These are phyloP conservation scores for Pristionchus fissidentatus DNA, from an alignment of 2,888 invertebrate genomes.

Conservation along the genomic window DNA sequence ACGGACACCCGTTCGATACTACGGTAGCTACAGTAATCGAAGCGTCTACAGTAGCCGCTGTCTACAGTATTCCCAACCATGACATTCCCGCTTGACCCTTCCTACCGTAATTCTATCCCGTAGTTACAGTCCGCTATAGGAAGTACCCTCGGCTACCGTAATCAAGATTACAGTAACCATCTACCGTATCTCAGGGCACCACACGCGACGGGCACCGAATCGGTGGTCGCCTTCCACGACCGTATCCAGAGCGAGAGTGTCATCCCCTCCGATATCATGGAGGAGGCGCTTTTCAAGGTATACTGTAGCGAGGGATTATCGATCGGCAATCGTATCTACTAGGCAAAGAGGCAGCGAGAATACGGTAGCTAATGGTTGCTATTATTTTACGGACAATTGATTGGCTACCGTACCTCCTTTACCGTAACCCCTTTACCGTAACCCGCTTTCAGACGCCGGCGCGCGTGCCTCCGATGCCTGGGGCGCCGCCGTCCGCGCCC, in stretches of 20 bases:
- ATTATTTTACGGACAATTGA: no score
- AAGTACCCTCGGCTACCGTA: background rate
- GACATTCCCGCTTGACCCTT: background rate
- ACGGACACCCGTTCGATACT: no score
- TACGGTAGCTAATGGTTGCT: background rate
- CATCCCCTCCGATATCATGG: constrained; percentile 22
- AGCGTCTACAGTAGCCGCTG: no score
- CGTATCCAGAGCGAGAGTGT: constrained; percentile 31
- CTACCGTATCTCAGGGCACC: background rate
- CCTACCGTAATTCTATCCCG: background rate
- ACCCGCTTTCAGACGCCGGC: background rate
- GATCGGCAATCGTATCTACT: background rate
- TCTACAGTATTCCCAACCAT: no score
- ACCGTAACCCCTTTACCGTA: background rate
- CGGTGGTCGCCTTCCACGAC: constrained; percentile 31
- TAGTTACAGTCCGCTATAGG: background rate
- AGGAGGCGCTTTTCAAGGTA: constrained; percentile 16
- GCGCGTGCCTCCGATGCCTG: background rate
- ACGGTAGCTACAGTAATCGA: no score
- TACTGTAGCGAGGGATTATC: background rate
- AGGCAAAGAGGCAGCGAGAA: background rate
- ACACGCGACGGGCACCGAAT: background rate
- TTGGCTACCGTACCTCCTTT: constrained; percentile 5
- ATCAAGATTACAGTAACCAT: background rate
- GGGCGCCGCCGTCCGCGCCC: background rate